Evolutionary conservation across 1,140 invertebrate genomes (phyloP), one percentile per base, ranked within the genome.

Genomic region (Dendroctonus ponderosae): DNA sequence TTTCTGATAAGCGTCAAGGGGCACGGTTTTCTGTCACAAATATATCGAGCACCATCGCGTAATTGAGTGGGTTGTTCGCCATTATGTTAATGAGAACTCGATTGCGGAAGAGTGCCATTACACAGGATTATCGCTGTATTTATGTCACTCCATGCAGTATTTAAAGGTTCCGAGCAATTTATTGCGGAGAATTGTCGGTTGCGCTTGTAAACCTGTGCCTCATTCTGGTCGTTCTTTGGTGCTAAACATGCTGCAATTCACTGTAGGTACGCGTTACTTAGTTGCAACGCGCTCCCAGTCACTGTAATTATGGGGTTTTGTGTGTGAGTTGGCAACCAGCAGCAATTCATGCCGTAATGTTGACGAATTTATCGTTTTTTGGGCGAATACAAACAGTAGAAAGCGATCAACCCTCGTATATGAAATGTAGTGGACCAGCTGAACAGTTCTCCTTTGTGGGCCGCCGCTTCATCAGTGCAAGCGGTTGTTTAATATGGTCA

Each of bases 71-170:
- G 42, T 49, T 49, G 62, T 57, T 65, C 39, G 44, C 52, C 53
- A 65, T 65, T 65, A 65, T 65, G 62, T 65, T 65, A 65, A 65
- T 65, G 62, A 56, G 42, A 37, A 56, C 43, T 38, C 62, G 62
- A 65, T 65, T 65, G 62, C 62, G 62, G 62, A 65, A 65, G 62
- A 57, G 62, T n/a, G n/a, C 53, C 51, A 65, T 65, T 65, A 65
- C 53, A 48, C 26, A 42, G 53, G 52, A 57, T 65, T 57, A 65
- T 65, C 62, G 8, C 38, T 57, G 62, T 65, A 65, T 65, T 65
- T 65, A 65, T 65, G 62, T 57, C 53, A 56, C 53, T 57, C 62
- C 11, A 44, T 7, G 53, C 37, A 26, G 62, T 44, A 60, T 60
- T 60, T 60, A 60, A 60, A 60, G 58, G 58, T 58, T 58, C 41